Percentiles rank a stretch among this genome's conserved stretches.
phyloP scores from a whole-genome alignment of 2,888 invertebrate genomes.

The Sceliomorpha sp. region DNA sequence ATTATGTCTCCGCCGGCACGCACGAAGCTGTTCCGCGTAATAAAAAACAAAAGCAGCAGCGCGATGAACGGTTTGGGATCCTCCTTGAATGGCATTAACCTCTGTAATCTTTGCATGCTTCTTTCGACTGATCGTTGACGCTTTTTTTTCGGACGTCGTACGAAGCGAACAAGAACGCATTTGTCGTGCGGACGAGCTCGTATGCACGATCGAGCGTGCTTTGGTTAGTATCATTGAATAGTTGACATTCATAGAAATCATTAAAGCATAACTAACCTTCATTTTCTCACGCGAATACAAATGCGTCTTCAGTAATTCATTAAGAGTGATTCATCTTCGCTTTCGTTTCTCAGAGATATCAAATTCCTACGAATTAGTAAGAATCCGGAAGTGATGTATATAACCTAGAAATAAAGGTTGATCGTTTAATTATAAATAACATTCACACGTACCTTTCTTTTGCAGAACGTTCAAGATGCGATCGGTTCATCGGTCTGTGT shows the following conservation, averaged over 20 bases:
- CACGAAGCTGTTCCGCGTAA: constrained; percentile 49
- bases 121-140: constrained; percentile 12
- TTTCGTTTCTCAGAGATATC: no score
- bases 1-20: constrained; percentile 30
- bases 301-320: no score
- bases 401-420: no score
- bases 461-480: constrained; percentile 68
- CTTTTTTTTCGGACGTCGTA: constrained; percentile 26
- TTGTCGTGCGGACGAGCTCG: constrained; percentile 2
- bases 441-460: constrained; percentile 12
- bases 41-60: constrained; percentile 22
- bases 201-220: constrained; percentile 4
- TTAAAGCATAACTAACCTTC: no score
- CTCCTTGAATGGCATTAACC: constrained; percentile 56
- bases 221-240: constrained; percentile 6
- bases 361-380: no score
- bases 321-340: no score
- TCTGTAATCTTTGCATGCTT: constrained; percentile 29
- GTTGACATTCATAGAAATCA: background rate
- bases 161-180: constrained; percentile 19
- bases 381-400: no score
- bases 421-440: no score
- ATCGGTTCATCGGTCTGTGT: constrained; percentile 51
- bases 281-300: no score
- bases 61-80: constrained; percentile 36